Conservation (phyloP, 2,113 vertebrate species). For the Ceyx margarethae region DNA sequence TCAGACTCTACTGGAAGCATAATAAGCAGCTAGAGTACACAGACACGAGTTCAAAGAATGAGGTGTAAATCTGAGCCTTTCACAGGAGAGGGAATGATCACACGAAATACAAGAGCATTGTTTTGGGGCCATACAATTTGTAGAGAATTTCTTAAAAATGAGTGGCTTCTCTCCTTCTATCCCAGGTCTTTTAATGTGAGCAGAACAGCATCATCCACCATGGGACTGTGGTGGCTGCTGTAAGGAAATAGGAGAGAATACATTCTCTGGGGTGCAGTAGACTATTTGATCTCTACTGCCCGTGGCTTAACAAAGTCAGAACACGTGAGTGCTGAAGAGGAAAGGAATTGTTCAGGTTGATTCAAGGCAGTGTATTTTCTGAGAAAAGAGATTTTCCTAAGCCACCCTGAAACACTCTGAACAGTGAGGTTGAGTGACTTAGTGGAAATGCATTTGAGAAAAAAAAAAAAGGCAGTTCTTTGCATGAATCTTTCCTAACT, state of each 20-base stretch:
- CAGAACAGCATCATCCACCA: neutral
- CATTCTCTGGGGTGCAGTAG: neutral
- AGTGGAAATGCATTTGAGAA: neutral
- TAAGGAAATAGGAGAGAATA: neutral
- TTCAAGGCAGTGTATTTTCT: neutral
- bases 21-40: neutral
- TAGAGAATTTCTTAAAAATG: neutral
- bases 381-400: neutral
- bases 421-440: neutral
- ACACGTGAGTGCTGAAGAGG: neutral
- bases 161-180: neutral
- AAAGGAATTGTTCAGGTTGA: neutral
- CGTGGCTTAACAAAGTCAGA: neutral
- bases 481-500: neutral
- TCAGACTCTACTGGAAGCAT: neutral
- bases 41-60: neutral
- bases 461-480: neutral
- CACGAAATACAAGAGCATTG: neutral
- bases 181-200: neutral
- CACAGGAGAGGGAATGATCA: neutral
- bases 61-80: neutral
- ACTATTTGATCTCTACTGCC: neutral
- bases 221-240: fast-evolving
- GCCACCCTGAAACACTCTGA: neutral
- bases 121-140: neutral